Base-by-base conservation (phyloP, 2,797 vertebrate genomes). In the Chanos chanos region DNA sequence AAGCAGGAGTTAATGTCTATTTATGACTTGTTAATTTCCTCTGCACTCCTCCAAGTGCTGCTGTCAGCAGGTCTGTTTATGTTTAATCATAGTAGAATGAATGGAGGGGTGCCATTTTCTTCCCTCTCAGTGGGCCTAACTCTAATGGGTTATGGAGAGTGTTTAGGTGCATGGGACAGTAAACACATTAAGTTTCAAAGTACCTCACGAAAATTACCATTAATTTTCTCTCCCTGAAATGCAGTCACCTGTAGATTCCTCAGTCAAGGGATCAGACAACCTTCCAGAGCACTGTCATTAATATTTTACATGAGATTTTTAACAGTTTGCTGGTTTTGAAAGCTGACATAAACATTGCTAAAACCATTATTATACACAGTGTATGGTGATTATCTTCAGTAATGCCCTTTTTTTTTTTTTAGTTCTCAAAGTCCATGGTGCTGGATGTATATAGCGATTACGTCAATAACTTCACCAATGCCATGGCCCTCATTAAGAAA, bases 341-440 rank as follows among this genome's bases (percentile, higher is more conserved):
- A 36, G 33, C n/a, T n/a, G n/a, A n/a, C n/a, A n/a, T n/a, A n/a
- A n/a, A n/a, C n/a, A n/a, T n/a, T n/a, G n/a, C n/a, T n/a, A n/a
- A n/a, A n/a, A n/a, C n/a, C n/a, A n/a, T n/a, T n/a, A n/a, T n/a
- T n/a, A n/a, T n/a, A n/a, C n/a, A n/a, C n/a, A n/a, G n/a, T n/a
- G 27, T 21, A 13, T 9, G 19, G 15, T 33, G 13, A 28, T 21
- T 2, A 37, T 58, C 40, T 21, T 22, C 15, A 36, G 12, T 9
- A 15, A 5, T 16, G 22, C 6, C 7, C 4, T 16, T 45, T 24
- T 63, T 30, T 36, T 40, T 64, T 13, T 40, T 39, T 30, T 7
- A 97, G 94, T 98, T 98, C 75, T 98, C 96, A 68, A 96, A 97
- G 82, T 98, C 95, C 2, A 95, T 98, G 94, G 96, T 98, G 49